Percentiles rank a stretch among this genome's conserved stretches.
Conservation (phyloP, 2,888 invertebrate species). For the Phortica magna region DNA sequence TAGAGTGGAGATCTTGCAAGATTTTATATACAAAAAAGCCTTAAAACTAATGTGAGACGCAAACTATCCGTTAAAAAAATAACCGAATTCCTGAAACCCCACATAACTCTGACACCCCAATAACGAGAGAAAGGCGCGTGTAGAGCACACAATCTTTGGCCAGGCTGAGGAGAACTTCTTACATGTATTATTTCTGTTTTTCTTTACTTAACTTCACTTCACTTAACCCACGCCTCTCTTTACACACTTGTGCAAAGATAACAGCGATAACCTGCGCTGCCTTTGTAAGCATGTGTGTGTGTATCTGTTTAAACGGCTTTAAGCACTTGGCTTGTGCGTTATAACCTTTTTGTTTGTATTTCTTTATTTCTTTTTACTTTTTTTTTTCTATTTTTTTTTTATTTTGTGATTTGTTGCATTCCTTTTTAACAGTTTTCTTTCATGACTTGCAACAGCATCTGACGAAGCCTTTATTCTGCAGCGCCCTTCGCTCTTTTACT, state of each 20-base stretch:
- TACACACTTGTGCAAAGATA: not conserved
- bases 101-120: no score
- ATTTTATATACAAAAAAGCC: no score
- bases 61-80: no score
- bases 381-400: not conserved
- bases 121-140: no score
- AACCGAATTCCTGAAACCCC: no score
- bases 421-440: not conserved
- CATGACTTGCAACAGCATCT: not conserved
- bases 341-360: not conserved
- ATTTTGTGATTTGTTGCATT: not conserved
- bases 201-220: not conserved
- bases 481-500: not conserved
- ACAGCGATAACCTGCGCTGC: not conserved
- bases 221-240: no score
- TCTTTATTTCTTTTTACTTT: not conserved
- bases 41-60: no score
- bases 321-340: not conserved
- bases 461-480: not conserved
- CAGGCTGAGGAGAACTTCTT: not conserved
- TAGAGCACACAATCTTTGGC: no score
- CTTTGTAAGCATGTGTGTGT: constrained; percentile 27
- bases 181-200: not conserved
- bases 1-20: no score
- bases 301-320: constrained; percentile 17